Evolutionary conservation across 92 coral and sea anemone species (phyloP).

Genomic region (Diadumene lineata): DNA sequence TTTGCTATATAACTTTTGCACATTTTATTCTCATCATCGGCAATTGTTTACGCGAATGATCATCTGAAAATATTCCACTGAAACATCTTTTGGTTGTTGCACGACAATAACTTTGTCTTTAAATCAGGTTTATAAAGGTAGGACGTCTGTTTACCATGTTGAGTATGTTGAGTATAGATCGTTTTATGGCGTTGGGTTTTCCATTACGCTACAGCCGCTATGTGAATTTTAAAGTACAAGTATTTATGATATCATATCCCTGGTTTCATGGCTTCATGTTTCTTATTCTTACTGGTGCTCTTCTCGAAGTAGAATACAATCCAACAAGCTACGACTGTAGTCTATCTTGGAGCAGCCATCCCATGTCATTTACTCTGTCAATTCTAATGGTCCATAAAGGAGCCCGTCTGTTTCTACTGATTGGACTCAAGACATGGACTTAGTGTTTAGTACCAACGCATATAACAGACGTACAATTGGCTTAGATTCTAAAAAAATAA

Average conservation of each 20-base stretch:
- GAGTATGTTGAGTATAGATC: slow-evolving; percentile 53
- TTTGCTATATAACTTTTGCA: too few species aligned
- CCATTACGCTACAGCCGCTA: slow-evolving; percentile 33
- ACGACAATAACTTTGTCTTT: too few species aligned
- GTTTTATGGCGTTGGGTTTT: slow-evolving; percentile 50
- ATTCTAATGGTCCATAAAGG: slow-evolving; percentile 24
- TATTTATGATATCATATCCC: slow-evolving; percentile 46
- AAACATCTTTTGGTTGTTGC: too few species aligned
- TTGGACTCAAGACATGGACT: slow-evolving; percentile 24
- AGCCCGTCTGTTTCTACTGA: slow-evolving; percentile 22
- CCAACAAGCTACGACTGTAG: slow-evolving; percentile 54
- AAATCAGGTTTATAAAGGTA: too few species aligned
- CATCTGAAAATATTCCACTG: too few species aligned
- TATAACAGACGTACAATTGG: slow-evolving; percentile 10
- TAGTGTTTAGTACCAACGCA: slow-evolving; percentile 26
- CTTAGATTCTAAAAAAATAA: neutral
- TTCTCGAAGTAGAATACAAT: slow-evolving; percentile 33
- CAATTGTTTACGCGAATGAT: too few species aligned
- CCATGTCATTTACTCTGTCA: slow-evolving; percentile 25
- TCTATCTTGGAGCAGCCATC: slow-evolving; percentile 37
- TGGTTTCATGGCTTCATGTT: slow-evolving; percentile 47
- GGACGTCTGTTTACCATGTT: slow-evolving; percentile 38
- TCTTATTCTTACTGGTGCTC: slow-evolving; percentile 18
- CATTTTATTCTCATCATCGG: too few species aligned
- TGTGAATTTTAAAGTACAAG: slow-evolving; percentile 23